phyloP scores from a whole-genome alignment of 2,888 invertebrate genomes.

The Dyspetes luteomarginatus region DNA sequence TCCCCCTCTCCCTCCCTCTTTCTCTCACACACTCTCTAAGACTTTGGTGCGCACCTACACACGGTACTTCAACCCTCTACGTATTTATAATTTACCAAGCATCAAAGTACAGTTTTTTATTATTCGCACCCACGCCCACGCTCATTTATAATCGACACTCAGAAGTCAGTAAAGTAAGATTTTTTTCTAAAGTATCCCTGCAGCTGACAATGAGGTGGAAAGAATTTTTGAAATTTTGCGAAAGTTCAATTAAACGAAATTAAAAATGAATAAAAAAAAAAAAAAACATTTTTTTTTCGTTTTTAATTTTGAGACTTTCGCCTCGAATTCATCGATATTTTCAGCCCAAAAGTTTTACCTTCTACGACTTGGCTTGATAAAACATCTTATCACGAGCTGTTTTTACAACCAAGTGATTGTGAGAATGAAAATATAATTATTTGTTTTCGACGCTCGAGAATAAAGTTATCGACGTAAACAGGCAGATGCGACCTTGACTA shows the following conservation, averaged over 20 bases:
- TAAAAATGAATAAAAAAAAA: no score
- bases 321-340: no score
- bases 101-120: slow-evolving; percentile 23
- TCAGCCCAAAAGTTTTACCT: no score
- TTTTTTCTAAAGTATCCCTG: slow-evolving; percentile 27
- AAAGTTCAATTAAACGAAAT: no score
- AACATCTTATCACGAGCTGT: slow-evolving; percentile 32
- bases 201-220: no score
- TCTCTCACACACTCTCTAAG: not conserved
- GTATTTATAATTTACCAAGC: not conserved
- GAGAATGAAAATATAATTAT: slow-evolving; percentile 4
- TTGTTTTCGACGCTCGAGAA: slow-evolving; percentile 30
- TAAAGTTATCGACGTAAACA: not conserved
- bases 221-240: no score
- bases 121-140: slow-evolving; percentile 29
- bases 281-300: not conserved
- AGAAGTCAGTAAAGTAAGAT: not conserved
- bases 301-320: no score
- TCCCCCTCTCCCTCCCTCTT: slow-evolving; percentile 5
- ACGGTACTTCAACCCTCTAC: slow-evolving; percentile 15
- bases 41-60: slow-evolving; percentile 6
- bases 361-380: no score
- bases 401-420: slow-evolving; percentile 45
- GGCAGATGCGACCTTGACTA: slow-evolving; percentile 71
- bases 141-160: slow-evolving; percentile 5